These are phyloP conservation scores for Acleris literana DNA, from an alignment of 2,888 invertebrate species.

Conservation along the genomic window DNA sequence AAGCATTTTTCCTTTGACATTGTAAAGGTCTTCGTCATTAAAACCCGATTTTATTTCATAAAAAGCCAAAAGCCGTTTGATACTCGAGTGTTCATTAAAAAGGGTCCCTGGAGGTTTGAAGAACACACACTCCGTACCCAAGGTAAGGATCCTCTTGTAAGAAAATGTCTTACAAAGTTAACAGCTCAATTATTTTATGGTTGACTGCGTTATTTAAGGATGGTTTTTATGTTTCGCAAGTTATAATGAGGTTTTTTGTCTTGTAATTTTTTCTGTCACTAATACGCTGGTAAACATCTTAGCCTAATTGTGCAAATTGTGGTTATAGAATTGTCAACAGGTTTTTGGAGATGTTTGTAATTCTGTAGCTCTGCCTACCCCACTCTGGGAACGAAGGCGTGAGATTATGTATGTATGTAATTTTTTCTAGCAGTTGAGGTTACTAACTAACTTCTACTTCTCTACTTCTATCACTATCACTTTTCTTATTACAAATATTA, in stretches of 20 bases:
- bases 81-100: conserved; percentile 35
- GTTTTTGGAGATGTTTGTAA: too few relatives aligned
- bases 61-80: conserved; percentile 27
- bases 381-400: too few relatives aligned
- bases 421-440: neutral
- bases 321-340: too few relatives aligned
- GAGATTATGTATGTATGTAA: neutral
- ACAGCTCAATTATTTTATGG: conserved; percentile 28
- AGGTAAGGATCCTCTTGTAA: neutral
- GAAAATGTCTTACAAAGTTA: conserved; percentile 28
- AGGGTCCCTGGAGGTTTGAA: conserved; percentile 20
- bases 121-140: conserved; percentile 2
- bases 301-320: too few relatives aligned
- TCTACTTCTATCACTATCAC: too few relatives aligned
- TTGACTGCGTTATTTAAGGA: conserved; percentile 16
- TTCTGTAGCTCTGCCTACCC: too few relatives aligned
- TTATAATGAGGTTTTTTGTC: neutral
- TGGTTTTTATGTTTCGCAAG: conserved; percentile 7
- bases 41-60: conserved; percentile 19
- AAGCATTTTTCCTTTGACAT: neutral
- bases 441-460: too few relatives aligned
- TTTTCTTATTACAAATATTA: too few relatives aligned
- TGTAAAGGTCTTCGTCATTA: conserved; percentile 19
- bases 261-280: too few relatives aligned
- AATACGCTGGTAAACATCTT: too few relatives aligned